phyloP scores from a whole-genome alignment of 2,888 invertebrate species.

The Orthosia cruda region DNA sequence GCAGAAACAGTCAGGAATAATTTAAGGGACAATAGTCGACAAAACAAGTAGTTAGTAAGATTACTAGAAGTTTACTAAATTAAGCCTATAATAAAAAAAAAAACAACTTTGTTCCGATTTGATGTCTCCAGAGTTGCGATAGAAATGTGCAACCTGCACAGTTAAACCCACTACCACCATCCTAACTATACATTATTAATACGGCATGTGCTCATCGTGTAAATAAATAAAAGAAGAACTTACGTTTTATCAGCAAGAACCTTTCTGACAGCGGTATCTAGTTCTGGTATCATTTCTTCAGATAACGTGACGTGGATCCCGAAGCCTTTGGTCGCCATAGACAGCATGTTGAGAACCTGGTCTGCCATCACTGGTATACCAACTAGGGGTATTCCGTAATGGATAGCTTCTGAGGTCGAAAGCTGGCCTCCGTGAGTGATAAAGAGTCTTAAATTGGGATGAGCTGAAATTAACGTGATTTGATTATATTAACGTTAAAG shows the following conservation, averaged over 20 bases:
- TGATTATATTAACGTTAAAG: no score
- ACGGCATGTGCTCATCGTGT: no score
- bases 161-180: no score
- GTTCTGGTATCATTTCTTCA: slow-evolving; percentile 73
- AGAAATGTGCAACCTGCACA: no score
- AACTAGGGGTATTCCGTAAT: slow-evolving; percentile 84
- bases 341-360: slow-evolving; percentile 81
- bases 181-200: no score
- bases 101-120: no score
- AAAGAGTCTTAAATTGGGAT: slow-evolving; percentile 81
- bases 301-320: slow-evolving; percentile 75
- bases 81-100: no score
- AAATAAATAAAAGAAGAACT: slow-evolving; percentile 39
- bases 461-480: slow-evolving; percentile 71
- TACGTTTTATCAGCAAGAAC: slow-evolving; percentile 72
- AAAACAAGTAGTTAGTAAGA: no score
- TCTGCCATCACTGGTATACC: slow-evolving; percentile 83
- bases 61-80: no score
- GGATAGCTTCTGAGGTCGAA: slow-evolving; percentile 83
- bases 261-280: slow-evolving; percentile 76
- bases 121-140: no score
- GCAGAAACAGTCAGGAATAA: no score
- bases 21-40: no score
- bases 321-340: slow-evolving; percentile 78
- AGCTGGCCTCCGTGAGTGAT: slow-evolving; percentile 86